A percentile compares a stretch with the other conserved stretches of the same genome.
These are phyloP conservation scores for Drosophila tristis DNA, from an alignment of 1,140 invertebrate genomes.

Conservation along the genomic window DNA sequence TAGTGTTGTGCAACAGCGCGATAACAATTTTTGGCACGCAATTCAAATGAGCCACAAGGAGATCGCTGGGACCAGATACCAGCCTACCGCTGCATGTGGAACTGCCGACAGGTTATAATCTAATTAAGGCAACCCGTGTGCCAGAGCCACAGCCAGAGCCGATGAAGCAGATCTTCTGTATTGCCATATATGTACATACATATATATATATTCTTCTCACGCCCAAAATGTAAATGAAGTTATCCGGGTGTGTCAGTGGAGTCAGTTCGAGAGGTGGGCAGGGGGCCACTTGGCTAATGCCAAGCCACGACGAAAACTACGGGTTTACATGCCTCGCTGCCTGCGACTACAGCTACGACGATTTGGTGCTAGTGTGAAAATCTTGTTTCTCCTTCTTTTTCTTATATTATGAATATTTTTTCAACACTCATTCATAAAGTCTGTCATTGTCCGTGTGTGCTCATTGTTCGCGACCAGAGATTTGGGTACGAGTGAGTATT, in stretches of 20 bases:
- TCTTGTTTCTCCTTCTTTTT: slow-evolving; percentile 50
- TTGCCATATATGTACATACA: neutral
- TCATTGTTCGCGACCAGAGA: slow-evolving; percentile 51
- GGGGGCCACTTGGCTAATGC: slow-evolving; percentile 54
- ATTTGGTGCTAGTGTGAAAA: slow-evolving; percentile 66
- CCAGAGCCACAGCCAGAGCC: slow-evolving; percentile 3
- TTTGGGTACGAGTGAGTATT: slow-evolving; percentile 26
- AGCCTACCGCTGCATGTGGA: slow-evolving; percentile 15
- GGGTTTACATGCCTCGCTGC: slow-evolving; percentile 67
- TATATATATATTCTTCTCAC: slow-evolving; percentile 60
- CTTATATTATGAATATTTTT: slow-evolving; percentile 59
- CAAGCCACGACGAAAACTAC: slow-evolving; percentile 34
- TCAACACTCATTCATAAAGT: slow-evolving; percentile 44
- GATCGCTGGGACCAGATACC: slow-evolving; percentile 61
- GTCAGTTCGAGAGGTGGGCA: neutral
- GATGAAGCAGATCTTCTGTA: slow-evolving; percentile 24
- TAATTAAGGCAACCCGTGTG: slow-evolving; percentile 58
- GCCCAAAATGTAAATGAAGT: slow-evolving; percentile 79
- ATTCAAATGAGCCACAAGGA: slow-evolving; percentile 47
- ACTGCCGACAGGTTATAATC: slow-evolving; percentile 51
- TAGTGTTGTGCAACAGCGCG: slow-evolving; percentile 51
- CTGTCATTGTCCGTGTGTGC: slow-evolving; percentile 46
- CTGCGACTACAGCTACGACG: slow-evolving; percentile 16
- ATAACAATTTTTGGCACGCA: slow-evolving; percentile 61
- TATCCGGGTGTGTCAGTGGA: slow-evolving; percentile 32